Base-by-base conservation (phyloP, 2,113 vertebrate species). In the Sylvia atricapilla region DNA sequence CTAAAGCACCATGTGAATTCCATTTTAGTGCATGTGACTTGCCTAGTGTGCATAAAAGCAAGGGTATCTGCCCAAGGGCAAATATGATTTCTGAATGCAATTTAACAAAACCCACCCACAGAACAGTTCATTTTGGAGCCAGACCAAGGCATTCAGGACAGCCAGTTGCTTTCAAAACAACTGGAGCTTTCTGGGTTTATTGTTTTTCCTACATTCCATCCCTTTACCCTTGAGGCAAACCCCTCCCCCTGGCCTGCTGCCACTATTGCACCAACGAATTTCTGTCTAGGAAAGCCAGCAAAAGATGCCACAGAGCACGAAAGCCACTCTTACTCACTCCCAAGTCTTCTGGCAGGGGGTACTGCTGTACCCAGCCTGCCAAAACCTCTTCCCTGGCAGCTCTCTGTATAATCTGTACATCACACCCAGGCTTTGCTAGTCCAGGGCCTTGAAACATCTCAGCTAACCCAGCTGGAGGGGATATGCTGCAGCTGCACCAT, bases 381-480 rank as follows among this genome's bases (percentile, higher is more conserved):
- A 98, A 96, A 84, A 83, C 95, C 93, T 92, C 90, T 94, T 97
- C 88, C 83, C 96, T 98, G 98, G 97, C 97, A 98, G 95, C 94
- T 78, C 16, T 28, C 44, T 90, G 9, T 84, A 79, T 95, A 94
- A 86, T 97, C 97, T 97, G 67, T 85, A 69, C 67, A 95, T 96
- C 95, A 89, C 90, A 97, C 93, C 68, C 89, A 56, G 93, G 96
- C 95, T 97, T 93, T 95, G 94, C 96, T 95, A 97, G 96, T 96
- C 96, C 93, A 85, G 84, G 91, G 96, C 95, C 97, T 97, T 95
- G 93, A 98, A 98, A 97, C 86, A 86, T 92, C 82, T 88, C 59
- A n/a, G 97, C 94, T 98, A 91, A 96, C 97, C 97, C 98, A 98
- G 98, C 97, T 98, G 97, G 97, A 97, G 96, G 97, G 95, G 96